Evolutionary conservation across 1,140 invertebrate species (phyloP).

Genomic region (Eumeta japonica): DNA sequence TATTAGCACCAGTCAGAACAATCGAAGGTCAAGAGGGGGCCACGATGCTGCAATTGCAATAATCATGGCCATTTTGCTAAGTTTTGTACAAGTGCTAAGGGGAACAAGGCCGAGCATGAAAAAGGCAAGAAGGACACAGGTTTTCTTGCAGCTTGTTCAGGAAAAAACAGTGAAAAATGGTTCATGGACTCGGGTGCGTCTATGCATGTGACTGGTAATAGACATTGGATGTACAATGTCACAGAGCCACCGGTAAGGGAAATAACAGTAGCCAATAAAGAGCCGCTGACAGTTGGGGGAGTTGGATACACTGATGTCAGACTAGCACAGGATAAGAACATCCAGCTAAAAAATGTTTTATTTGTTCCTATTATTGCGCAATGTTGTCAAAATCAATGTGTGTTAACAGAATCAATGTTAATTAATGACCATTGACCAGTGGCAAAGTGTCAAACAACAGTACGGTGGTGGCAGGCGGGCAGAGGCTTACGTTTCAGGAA

Average conservation of each 20-base stretch:
- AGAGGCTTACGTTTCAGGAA: too few species aligned
- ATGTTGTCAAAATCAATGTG: too few species aligned
- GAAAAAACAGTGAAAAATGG: constrained; percentile 12
- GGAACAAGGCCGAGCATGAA: constrained; percentile 8
- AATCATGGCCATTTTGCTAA: constrained; percentile 20
- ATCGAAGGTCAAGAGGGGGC: constrained; percentile 12
- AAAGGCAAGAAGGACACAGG: constrained; percentile 8
- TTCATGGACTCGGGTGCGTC: constrained; percentile 20
- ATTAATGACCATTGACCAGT: too few species aligned
- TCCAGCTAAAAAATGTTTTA: too few species aligned
- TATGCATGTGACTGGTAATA: constrained; percentile 14
- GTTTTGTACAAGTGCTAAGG: constrained; percentile 12
- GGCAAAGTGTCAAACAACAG: too few species aligned
- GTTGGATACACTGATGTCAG: constrained; percentile 12
- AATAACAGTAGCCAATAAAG: constrained; percentile 17
- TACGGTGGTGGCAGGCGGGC: too few species aligned
- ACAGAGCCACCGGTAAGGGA: too few species aligned
- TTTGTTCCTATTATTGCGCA: too few species aligned
- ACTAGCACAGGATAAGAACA: too few species aligned
- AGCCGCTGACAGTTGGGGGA: constrained; percentile 12
- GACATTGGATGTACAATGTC: constrained; percentile 17
- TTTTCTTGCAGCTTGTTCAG: constrained; percentile 21
- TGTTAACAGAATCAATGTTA: too few species aligned
- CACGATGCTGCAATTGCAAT: constrained; percentile 20
- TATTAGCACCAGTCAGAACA: constrained; percentile 1